Conservation (phyloP, 1,140 invertebrate genomes). For the Glossosoma conforme region DNA sequence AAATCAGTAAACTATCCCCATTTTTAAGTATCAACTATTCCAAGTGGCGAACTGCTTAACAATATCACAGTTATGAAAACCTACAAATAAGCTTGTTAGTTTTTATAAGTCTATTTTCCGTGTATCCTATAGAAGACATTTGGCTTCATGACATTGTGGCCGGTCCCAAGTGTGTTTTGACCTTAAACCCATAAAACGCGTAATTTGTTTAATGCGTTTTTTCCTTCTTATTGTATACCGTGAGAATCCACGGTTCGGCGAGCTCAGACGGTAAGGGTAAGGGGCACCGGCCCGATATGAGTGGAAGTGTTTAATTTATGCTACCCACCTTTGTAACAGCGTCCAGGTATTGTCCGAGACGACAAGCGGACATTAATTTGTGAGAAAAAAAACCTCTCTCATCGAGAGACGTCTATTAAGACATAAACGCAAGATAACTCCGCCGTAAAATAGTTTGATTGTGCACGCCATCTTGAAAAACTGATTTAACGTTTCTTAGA, state of each 20-base stretch:
- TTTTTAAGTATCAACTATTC: too few relatives aligned
- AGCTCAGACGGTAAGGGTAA: conserved; percentile 29
- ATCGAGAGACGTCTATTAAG: conserved; percentile 10
- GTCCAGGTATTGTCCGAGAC: conserved; percentile 28
- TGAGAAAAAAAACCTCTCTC: conserved; percentile 13
- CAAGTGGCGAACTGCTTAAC: too few relatives aligned
- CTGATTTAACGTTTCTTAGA: not conserved
- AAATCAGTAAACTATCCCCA: too few relatives aligned
- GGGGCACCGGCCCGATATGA: conserved; percentile 13
- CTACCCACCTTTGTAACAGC: conserved; percentile 26
- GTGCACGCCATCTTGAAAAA: not conserved
- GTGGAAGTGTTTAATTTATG: conserved; percentile 30
- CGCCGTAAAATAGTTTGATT: conserved; percentile 9
- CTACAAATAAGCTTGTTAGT: too few relatives aligned
- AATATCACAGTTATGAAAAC: too few relatives aligned
- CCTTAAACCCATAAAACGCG: conserved; percentile 32
- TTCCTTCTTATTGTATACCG: conserved; percentile 30
- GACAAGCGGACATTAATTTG: conserved; percentile 26
- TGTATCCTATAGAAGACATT: not conserved
- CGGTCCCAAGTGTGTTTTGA: conserved; percentile 14
- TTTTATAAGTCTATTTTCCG: too few relatives aligned
- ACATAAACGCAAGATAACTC: conserved; percentile 13
- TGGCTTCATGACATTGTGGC: conserved; percentile 9
- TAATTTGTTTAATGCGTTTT: conserved; percentile 32
- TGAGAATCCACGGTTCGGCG: conserved; percentile 29